These are phyloP conservation scores for Tarsius wallacei DNA, from an alignment of 2,797 vertebrate genomes.

Conservation along the genomic window DNA sequence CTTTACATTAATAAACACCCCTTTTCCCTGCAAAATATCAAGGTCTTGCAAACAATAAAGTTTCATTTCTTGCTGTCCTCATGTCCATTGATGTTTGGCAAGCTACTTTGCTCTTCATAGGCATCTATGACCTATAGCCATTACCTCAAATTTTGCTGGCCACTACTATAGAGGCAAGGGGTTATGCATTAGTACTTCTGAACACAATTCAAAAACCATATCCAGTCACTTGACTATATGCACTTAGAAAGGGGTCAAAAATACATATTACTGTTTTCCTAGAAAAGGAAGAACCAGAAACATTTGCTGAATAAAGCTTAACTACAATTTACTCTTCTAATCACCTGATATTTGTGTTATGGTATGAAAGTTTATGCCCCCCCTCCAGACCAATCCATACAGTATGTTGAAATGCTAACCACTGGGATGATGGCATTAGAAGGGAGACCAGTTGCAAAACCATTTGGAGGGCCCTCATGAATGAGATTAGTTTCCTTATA, in stretches of 20 bases:
- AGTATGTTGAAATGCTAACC: not conserved
- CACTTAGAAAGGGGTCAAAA: not conserved
- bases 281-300: not conserved
- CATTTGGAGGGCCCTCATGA: not conserved
- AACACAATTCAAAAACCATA: not conserved
- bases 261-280: fast-evolving
- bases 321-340: not conserved
- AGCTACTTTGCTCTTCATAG: not conserved
- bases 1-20: not conserved
- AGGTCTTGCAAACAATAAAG: not conserved
- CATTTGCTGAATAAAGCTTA: not conserved
- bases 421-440: not conserved
- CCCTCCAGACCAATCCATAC: not conserved
- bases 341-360: not conserved
- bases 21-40: not conserved
- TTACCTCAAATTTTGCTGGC: not conserved
- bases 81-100: not conserved
- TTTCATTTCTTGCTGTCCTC: not conserved
- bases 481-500: not conserved
- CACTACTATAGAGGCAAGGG: not conserved
- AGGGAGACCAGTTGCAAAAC: fast-evolving
- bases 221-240: not conserved
- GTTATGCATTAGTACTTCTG: not conserved
- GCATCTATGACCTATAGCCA: not conserved
- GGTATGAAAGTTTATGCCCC: not conserved